phyloP scores from a whole-genome alignment of 2,888 invertebrate genomes.

The Abrostola tripartita region DNA sequence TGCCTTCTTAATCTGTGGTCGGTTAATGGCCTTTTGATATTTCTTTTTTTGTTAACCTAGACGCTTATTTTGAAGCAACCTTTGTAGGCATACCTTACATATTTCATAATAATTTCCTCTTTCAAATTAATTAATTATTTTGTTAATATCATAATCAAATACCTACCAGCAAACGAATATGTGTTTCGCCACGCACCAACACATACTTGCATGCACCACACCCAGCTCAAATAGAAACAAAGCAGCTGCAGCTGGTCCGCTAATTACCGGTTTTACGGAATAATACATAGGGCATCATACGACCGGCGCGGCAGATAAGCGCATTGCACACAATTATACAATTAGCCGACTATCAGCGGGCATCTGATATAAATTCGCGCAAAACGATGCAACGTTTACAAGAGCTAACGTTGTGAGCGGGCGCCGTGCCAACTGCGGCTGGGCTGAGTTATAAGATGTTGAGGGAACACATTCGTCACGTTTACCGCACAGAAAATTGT shows the following conservation, averaged over 20 bases:
- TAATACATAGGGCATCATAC: conserved; percentile 7
- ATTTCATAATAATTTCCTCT: too few species aligned
- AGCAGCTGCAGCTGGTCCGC: not conserved
- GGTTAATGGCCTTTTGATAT: too few species aligned
- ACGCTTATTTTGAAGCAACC: too few species aligned
- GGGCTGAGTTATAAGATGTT: conserved; percentile 36
- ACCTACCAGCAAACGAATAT: not conserved
- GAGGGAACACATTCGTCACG: conserved; percentile 3
- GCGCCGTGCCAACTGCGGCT: conserved; percentile 53
- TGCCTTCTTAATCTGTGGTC: too few species aligned
- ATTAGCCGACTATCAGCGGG: conserved; percentile 67
- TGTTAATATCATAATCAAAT: too few species aligned
- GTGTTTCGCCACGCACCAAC: not conserved
- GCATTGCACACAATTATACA: conserved; percentile 59
- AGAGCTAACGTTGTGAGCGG: conserved; percentile 59
- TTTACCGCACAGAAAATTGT: not conserved
- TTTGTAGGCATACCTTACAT: too few species aligned
- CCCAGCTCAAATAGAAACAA: not conserved
- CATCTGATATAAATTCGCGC: conserved; percentile 67
- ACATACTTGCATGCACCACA: not conserved
- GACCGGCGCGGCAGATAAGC: conserved; percentile 22
- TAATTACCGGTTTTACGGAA: conserved; percentile 8
- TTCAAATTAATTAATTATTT: too few species aligned
- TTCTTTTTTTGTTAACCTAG: too few species aligned
- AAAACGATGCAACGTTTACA: conserved; percentile 69